A percentile compares a stretch with the other conserved stretches of the same genome.
Conservation (phyloP, 2,797 vertebrate genomes). For the Danio aesculapii region DNA sequence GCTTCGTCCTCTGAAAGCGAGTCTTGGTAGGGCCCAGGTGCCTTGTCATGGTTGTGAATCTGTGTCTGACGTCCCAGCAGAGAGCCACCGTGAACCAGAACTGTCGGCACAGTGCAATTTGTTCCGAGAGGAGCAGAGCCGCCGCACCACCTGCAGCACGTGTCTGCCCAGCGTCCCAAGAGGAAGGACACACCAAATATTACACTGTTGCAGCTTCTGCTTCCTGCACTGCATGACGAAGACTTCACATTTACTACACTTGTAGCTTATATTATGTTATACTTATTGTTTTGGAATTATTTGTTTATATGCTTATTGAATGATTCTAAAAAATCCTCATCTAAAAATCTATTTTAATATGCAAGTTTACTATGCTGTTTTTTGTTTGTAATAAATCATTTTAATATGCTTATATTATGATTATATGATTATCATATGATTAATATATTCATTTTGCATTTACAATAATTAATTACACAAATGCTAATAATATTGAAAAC, state of each 20-base stretch:
- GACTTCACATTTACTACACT: neutral
- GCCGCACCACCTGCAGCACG: slow-evolving; percentile 14
- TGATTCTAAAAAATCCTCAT: no score
- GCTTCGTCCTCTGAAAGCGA: slow-evolving; percentile 32
- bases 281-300: no score
- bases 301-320: no score
- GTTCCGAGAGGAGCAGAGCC: slow-evolving; percentile 21
- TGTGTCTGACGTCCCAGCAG: slow-evolving; percentile 46
- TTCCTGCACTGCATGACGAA: neutral
- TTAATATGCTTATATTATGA: no score
- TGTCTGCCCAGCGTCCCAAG: slow-evolving; percentile 24
- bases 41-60: slow-evolving; percentile 53
- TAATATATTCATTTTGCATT: no score
- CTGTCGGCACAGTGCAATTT: slow-evolving; percentile 51
- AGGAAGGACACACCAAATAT: slow-evolving; percentile 26
- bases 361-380: no score
- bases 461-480: neutral
- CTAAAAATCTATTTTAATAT: no score
- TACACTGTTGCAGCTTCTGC: slow-evolving; percentile 1
- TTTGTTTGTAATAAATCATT: no score
- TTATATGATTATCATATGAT: no score
- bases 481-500: neutral
- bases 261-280: neutral
- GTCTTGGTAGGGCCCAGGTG: slow-evolving; percentile 46
- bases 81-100: slow-evolving; percentile 54